A percentile compares a stretch with the other conserved stretches of the same genome.
These are phyloP conservation scores for Euphydryas editha DNA, from an alignment of 2,888 invertebrate species.

Conservation along the genomic window DNA sequence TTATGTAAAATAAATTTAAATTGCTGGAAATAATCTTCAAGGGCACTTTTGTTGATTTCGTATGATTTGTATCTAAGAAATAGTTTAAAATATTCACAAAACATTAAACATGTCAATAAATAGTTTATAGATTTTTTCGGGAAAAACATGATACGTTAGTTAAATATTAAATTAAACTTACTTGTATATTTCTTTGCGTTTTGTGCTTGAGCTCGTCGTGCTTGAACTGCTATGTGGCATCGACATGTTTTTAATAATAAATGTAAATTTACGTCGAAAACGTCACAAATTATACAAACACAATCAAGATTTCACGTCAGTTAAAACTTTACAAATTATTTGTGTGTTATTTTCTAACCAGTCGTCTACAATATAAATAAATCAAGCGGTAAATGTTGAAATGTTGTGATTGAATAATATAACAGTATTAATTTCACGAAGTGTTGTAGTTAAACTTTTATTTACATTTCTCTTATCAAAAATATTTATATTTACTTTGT, in stretches of 20 bases:
- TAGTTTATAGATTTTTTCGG: neutral
- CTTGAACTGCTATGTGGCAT: constrained; percentile 81
- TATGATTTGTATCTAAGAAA: neutral
- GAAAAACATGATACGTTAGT: neutral
- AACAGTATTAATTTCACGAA: neutral
- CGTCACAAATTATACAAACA: neutral
- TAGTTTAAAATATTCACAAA: neutral
- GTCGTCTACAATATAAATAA: constrained; percentile 21
- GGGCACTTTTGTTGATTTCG: too few relatives aligned
- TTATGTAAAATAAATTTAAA: neutral
- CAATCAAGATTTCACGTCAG: neutral
- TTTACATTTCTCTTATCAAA: neutral
- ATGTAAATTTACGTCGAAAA: neutral
- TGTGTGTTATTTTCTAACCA: constrained; percentile 3
- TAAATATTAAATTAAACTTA: constrained; percentile 49
- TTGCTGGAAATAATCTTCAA: too few relatives aligned
- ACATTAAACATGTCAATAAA: neutral
- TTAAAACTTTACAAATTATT: neutral
- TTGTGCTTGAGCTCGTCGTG: constrained; percentile 76
- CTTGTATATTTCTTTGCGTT: constrained; percentile 83
- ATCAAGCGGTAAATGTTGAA: constrained; percentile 22
- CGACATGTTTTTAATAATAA: constrained; percentile 60
- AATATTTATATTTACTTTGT: neutral
- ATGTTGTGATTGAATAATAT: constrained; percentile 19
- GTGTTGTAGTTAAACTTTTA: neutral